These are phyloP conservation scores for Leucoraja erinaceus DNA, from an alignment of 2,113 vertebrate species.

Conservation along the genomic window DNA sequence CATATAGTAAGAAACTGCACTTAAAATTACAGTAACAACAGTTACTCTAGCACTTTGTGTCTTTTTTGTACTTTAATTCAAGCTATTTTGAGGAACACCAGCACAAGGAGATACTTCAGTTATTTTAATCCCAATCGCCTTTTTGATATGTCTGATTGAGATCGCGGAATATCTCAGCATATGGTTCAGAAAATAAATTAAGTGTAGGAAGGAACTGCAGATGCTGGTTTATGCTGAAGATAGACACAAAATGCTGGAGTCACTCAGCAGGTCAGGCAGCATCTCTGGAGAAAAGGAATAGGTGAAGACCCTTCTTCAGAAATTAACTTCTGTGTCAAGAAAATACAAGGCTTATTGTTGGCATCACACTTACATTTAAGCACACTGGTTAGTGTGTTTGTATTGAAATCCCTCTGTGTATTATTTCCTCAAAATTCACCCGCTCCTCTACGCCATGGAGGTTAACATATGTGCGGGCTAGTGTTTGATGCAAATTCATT, in stretches of 20 bases:
- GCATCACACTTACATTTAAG: not conserved
- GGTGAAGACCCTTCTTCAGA: too few species aligned
- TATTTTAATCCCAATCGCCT: not conserved
- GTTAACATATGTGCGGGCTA: not conserved
- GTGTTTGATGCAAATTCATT: not conserved
- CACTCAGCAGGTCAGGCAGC: too few species aligned
- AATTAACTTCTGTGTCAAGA: not conserved
- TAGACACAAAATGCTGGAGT: too few species aligned
- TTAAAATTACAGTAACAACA: too few species aligned
- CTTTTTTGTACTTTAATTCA: not conserved
- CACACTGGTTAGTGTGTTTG: too few species aligned
- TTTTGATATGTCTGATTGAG: not conserved
- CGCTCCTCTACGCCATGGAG: not conserved
- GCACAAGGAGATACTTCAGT: not conserved
- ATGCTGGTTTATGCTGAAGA: too few species aligned
- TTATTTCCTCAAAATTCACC: not conserved
- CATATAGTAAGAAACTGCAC: too few species aligned
- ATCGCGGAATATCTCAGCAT: not conserved
- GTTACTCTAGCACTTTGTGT: too few species aligned
- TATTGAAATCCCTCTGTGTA: not conserved
- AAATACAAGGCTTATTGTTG: not conserved
- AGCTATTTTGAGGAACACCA: not conserved
- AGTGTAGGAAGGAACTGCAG: too few species aligned
- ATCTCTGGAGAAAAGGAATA: too few species aligned
- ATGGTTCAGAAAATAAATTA: not conserved